Conservation (phyloP, 2,113 vertebrate species). For the Labrus mixtus region DNA sequence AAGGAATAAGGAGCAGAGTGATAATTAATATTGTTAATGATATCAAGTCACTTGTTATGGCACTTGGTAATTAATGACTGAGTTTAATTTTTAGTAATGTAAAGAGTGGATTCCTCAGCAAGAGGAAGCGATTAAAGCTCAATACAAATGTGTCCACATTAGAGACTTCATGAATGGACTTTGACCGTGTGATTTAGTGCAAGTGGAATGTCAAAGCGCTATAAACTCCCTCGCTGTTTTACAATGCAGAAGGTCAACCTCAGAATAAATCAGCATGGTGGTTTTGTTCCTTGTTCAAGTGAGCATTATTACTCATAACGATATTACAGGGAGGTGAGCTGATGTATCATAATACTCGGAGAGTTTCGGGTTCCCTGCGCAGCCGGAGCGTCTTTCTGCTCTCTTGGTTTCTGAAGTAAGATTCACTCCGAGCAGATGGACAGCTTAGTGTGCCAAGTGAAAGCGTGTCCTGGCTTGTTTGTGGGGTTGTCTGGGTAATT, state of each 20-base stretch:
- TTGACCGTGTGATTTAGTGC: slow-evolving; percentile 70
- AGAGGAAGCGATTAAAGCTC: slow-evolving; percentile 60
- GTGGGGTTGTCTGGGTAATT: slow-evolving; percentile 84
- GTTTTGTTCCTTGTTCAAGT: slow-evolving; percentile 73
- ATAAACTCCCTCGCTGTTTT: slow-evolving; percentile 61
- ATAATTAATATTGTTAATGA: slow-evolving; percentile 87
- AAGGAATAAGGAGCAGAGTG: slow-evolving; percentile 81
- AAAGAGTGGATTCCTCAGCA: slow-evolving; percentile 59
- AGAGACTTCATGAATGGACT: slow-evolving; percentile 50
- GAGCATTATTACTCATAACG: slow-evolving; percentile 82
- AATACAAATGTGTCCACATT: slow-evolving; percentile 44
- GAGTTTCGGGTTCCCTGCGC: slow-evolving; percentile 52
- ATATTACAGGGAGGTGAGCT: slow-evolving; percentile 63
- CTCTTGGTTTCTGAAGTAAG: slow-evolving; percentile 67
- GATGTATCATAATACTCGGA: slow-evolving; percentile 69
- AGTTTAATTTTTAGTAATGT: slow-evolving; percentile 59
- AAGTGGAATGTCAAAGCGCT: slow-evolving; percentile 63
- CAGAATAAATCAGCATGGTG: slow-evolving; percentile 67
- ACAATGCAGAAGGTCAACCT: slow-evolving; percentile 64
- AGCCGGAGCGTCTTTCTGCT: slow-evolving; percentile 51
- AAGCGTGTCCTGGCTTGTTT: slow-evolving; percentile 83
- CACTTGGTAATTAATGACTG: slow-evolving; percentile 83
- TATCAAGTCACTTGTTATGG: slow-evolving; percentile 84
- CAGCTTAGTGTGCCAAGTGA: slow-evolving; percentile 77
- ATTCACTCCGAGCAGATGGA: slow-evolving; percentile 82